A percentile compares a stretch with the other conserved stretches of the same genome.
phyloP scores from a whole-genome alignment of 2,113 vertebrate species.

The Saiga tatarica region DNA sequence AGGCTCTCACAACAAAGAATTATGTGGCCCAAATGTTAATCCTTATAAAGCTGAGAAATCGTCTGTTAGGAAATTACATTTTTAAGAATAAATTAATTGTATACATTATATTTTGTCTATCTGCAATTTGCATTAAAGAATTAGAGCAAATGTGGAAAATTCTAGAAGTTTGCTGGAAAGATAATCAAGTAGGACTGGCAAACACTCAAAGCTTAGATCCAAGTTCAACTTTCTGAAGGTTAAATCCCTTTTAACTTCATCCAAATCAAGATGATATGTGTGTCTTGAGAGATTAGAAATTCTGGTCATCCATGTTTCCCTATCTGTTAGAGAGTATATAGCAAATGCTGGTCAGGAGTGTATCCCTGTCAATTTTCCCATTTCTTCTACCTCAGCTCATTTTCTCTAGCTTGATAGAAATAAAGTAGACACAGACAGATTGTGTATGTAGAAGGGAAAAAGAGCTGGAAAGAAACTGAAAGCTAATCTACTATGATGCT shows the following conservation, averaged over 20 bases:
- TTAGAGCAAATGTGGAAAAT: neutral
- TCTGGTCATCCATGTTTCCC: neutral
- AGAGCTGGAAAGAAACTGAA: conserved; percentile 41
- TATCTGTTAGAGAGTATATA: conserved; percentile 43
- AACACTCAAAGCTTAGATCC: conserved; percentile 39
- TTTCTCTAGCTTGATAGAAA: conserved; percentile 64
- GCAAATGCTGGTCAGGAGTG: conserved; percentile 53
- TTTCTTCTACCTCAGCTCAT: conserved; percentile 62
- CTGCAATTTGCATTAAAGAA: neutral
- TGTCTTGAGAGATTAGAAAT: conserved; percentile 37
- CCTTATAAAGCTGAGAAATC: neutral
- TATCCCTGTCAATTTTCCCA: conserved; percentile 60
- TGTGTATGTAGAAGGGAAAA: neutral
- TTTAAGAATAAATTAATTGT: neutral
- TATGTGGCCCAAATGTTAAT: neutral
- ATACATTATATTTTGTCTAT: neutral
- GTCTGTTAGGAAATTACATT: neutral
- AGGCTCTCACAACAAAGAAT: neutral
- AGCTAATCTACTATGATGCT: conserved; percentile 52
- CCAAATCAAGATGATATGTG: conserved; percentile 33
- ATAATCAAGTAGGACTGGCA: neutral
- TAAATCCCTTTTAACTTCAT: conserved; percentile 51
- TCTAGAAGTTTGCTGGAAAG: neutral
- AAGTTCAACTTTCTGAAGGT: conserved; percentile 51
- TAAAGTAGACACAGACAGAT: conserved; percentile 44